phyloP scores from a whole-genome alignment of 1,140 invertebrate genomes.

The Platyscapa corneri region DNA sequence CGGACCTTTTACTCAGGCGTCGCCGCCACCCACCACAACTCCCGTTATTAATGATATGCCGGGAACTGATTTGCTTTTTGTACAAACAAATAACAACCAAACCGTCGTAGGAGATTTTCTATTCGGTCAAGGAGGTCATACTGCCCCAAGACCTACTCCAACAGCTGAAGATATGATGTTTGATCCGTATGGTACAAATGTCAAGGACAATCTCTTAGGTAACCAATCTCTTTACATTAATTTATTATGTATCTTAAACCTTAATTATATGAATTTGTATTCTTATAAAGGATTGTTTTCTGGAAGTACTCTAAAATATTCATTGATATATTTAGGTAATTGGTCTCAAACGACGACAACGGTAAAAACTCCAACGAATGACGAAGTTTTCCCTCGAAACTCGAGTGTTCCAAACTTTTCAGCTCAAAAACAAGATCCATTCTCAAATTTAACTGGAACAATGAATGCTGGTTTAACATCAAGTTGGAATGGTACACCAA shows the following conservation, averaged over 20 bases:
- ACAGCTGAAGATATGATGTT: conserved; percentile 60
- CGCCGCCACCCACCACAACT: conserved; percentile 51
- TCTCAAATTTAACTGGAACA: conserved; percentile 74
- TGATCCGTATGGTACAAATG: conserved; percentile 63
- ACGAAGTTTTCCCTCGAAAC: conserved; percentile 76
- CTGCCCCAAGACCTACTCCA: conserved; percentile 28
- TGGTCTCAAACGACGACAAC: conserved; percentile 57
- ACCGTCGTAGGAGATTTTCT: conserved; percentile 18
- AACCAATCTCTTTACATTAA: not conserved
- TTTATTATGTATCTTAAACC: too few species aligned
- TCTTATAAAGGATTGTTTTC: too few species aligned
- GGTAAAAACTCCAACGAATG: conserved; percentile 56
- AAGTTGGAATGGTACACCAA: conserved; percentile 71
- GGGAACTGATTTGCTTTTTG: conserved; percentile 63
- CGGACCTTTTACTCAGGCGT: conserved; percentile 61
- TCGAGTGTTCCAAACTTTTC: conserved; percentile 78
- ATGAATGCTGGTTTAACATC: conserved; percentile 67
- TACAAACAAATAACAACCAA: conserved; percentile 47
- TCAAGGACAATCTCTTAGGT: conserved; percentile 62
- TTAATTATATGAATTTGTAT: too few species aligned
- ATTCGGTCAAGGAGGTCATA: conserved; percentile 24
- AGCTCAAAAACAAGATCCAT: conserved; percentile 73
- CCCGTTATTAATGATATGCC: conserved; percentile 58
- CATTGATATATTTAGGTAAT: conserved; percentile 50
- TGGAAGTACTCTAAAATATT: too few species aligned